Evolutionary conservation across 2,888 invertebrate species (phyloP).

Genomic region (Aethes cnicana): DNA sequence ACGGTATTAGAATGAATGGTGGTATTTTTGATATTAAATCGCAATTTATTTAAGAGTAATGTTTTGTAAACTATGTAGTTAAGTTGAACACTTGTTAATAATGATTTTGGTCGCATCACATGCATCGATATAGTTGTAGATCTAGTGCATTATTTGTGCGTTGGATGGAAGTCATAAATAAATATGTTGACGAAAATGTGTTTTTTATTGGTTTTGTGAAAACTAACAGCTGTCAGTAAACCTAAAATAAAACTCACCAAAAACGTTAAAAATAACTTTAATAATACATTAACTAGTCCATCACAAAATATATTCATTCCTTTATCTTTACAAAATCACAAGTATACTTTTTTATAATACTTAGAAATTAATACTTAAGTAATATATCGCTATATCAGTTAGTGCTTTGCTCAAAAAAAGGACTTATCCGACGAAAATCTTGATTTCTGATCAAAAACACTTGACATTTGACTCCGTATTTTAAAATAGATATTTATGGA

Average conservation of each 20-base stretch:
- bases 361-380: slow-evolving; percentile 47
- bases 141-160: slow-evolving; percentile 16
- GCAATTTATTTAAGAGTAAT: slow-evolving; percentile 5
- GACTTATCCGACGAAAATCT: too few relatives aligned
- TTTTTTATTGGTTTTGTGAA: slow-evolving; percentile 1
- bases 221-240: not conserved
- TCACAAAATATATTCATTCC: slow-evolving; percentile 28
- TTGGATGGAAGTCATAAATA: slow-evolving; percentile 22
- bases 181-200: slow-evolving; percentile 15
- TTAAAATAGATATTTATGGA: too few relatives aligned
- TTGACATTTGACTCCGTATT: too few relatives aligned
- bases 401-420: too few relatives aligned
- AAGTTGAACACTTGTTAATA: slow-evolving; percentile 25
- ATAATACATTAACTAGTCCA: slow-evolving; percentile 31
- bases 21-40: slow-evolving; percentile 27
- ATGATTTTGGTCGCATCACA: slow-evolving; percentile 24
- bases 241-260: not conserved
- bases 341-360: slow-evolving; percentile 58
- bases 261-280: slow-evolving; percentile 27
- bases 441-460: too few relatives aligned
- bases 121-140: slow-evolving; percentile 16
- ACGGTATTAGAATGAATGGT: slow-evolving; percentile 22
- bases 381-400: too few relatives aligned
- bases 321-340: slow-evolving; percentile 42
- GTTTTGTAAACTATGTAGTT: slow-evolving; percentile 13